Base-by-base conservation (phyloP, 2,113 vertebrate species). In the Physeter macrocephalus region DNA sequence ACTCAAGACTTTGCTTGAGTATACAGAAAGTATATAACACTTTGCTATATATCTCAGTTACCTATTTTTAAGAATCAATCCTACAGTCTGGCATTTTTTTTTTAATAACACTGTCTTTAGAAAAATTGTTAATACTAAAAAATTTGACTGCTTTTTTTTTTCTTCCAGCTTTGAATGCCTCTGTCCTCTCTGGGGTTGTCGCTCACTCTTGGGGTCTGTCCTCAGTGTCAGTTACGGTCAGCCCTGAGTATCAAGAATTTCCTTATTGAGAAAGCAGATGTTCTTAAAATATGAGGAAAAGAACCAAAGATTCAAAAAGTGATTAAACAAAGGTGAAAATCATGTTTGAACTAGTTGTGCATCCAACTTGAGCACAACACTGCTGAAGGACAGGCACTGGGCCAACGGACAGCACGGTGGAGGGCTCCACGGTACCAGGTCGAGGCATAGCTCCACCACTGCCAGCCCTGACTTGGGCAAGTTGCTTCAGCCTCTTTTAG, bases 371-470 rank as follows among this genome's bases (percentile, higher is more conserved):
- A 77, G 43, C 27, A 64, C 34, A 67, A 12, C 43, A 12, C 14
- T 61, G 59, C n/a, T 34, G 34, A 67, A 86, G 39, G 25, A 21
- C 64, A 78, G 9, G 25, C 34, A n/a, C 2, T 17, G 3, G 14
- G 27, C 41, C 88, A 64, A 1, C 9, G 27, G 25, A 39, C 23
- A 46, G 17, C 0, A 25, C 1, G 2, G 14, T 43, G 23, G 25
- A 57, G 25, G 39, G 3, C 9, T 18, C 17, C 18, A 9, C 1
- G 0, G 15, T 5, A 23, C 34, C 0, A 8, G 3, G 6, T 23
- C 18, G 12, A 72, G 6, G 12, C 20, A 8, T 10, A 3, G 17
- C 8, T 90, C 64, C 21, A 36, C 8, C 29, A 1, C 8, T 0
- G 0, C 3, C 17, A 41, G 27, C 1, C 46, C 46, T 18, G 67